These are phyloP conservation scores for Pseudopodoces humilis DNA, from an alignment of 2,113 vertebrate species.

Conservation along the genomic window DNA sequence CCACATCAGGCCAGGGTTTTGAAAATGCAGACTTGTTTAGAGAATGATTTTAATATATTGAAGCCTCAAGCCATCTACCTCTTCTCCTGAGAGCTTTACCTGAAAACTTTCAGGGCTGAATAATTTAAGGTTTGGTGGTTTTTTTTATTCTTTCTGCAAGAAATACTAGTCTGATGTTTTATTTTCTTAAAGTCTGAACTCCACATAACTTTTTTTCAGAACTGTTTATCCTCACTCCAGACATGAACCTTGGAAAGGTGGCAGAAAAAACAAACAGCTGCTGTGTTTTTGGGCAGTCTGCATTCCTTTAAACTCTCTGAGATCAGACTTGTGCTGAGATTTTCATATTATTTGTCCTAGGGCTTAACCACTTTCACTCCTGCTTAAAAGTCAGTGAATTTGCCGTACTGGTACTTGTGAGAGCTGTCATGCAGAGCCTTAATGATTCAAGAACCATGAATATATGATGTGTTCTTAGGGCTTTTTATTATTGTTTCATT, in stretches of 20 bases:
- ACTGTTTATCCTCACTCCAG: conserved; percentile 77
- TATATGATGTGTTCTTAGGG: conserved; percentile 58
- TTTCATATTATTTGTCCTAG: conserved; percentile 72
- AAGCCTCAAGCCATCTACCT: conserved; percentile 45
- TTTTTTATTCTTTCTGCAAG: conserved; percentile 22
- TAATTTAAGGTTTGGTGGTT: conserved; percentile 19
- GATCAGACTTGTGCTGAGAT: conserved; percentile 65
- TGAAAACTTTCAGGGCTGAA: conserved; percentile 56
- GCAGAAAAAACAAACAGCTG: conserved; percentile 78
- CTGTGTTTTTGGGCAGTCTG: conserved; percentile 74
- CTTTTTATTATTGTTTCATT: conserved; percentile 62
- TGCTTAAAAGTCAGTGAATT: conserved; percentile 63
- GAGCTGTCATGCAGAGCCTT: conserved; percentile 52
- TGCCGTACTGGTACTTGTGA: conserved; percentile 42
- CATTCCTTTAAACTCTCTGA: conserved; percentile 76
- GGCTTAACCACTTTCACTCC: conserved; percentile 71
- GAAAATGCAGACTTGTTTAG: conserved; percentile 35
- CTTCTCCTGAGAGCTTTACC: conserved; percentile 40
- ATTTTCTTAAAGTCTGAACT: conserved; percentile 76
- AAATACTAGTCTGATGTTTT: conserved; percentile 69
- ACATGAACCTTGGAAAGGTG: conserved; percentile 78
- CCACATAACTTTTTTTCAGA: conserved; percentile 52
- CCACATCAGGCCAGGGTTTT: conserved; percentile 30
- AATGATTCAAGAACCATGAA: conserved; percentile 51
- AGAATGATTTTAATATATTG: conserved; percentile 42